These are phyloP conservation scores for Stegostoma tigrinum DNA, from an alignment of 2,113 vertebrate species.

Conservation along the genomic window DNA sequence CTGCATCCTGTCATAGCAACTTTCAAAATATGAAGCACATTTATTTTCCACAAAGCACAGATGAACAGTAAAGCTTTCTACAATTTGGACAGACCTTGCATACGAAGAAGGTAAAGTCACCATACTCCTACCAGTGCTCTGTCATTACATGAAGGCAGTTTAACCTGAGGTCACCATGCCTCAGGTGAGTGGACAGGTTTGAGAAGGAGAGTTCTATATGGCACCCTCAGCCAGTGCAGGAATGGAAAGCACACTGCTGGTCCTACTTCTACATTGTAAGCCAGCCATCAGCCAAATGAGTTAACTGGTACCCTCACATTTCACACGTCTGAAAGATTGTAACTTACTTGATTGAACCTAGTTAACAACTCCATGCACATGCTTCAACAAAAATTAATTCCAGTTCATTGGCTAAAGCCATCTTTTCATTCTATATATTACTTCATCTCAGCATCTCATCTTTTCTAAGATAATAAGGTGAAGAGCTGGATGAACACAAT, in stretches of 20 bases:
- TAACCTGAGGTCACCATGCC: too few species aligned
- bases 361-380: not conserved
- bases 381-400: not conserved
- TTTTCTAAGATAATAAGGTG: not conserved
- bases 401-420: not conserved
- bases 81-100: not conserved
- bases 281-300: too few species aligned
- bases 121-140: too few species aligned
- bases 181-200: too few species aligned
- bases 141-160: too few species aligned
- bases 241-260: too few species aligned
- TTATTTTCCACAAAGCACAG: not conserved
- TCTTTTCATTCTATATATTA: not conserved
- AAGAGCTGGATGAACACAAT: too few species aligned
- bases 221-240: too few species aligned
- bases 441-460: not conserved
- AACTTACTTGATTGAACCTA: not conserved
- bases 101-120: too few species aligned
- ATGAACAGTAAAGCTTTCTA: not conserved
- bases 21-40: not conserved
- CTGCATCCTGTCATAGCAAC: not conserved
- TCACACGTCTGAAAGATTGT: not conserved
- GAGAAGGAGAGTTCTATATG: too few species aligned
- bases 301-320: not conserved
- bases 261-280: too few species aligned